Base-by-base conservation (phyloP, 2,113 vertebrate genomes). In the Oryzias woworae region DNA sequence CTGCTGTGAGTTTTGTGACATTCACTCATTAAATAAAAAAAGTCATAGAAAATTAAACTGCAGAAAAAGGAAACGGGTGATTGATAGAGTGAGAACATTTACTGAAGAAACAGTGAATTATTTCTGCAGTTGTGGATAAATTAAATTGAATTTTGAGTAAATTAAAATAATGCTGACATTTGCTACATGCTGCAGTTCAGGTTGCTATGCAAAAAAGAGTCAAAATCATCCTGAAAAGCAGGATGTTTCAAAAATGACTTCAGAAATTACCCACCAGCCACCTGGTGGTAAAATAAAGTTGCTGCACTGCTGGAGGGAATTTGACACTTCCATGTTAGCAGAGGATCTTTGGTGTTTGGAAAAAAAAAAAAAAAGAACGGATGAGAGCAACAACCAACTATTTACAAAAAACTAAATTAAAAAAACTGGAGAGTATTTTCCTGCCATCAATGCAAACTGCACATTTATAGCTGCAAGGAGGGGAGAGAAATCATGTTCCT, bases 281-380 rank as follows among this genome's bases (percentile, higher is more conserved):
- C 66, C 85, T 81, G 62, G 87, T 90, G 89, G 87, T 41, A 16
- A 47, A 66, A 73, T 13, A 4, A 3, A 75, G 78, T 46, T 43
- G 75, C 72, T 80, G 69, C 84, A 87, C 42, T 17, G 14, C 3
- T 55, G 43, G 31, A 14, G 12, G 5, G 22, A 8, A n/a, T 24
- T 31, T 55, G 17, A 56, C 13, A 4, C 14, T 48, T 48, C 12
- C n/a, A 48, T 36, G 46, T 18, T 18, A 48, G 46, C 7, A 10
- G n/a, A 10, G 7, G 16, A 17, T 18, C 46, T 48, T 12, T 48
- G 14, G 14, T 45, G 4, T 16, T 45, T 45, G 20, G 7, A 3
- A n/a, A 18, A 17, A 3, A 48, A 18, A 18, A 8, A 8, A 18
- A 18, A 10, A 18, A 10, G 2, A 48, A 18, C 20, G n/a, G n/a